phyloP scores from a whole-genome alignment of 2,797 vertebrate genomes.

The Helicolenus hilgendorfi region DNA sequence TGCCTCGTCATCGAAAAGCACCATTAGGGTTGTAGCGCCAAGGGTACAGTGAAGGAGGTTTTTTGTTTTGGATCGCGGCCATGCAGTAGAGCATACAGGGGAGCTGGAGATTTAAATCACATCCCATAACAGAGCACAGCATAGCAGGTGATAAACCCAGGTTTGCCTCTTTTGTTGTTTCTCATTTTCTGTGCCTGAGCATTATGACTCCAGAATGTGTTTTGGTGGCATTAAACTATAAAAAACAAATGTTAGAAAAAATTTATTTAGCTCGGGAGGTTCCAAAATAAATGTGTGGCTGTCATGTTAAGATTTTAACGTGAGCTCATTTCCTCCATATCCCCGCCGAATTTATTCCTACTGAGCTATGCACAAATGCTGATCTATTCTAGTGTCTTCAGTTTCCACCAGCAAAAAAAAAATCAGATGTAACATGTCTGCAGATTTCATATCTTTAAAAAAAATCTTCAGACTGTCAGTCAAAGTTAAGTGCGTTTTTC shows the following conservation, averaged over 20 bases:
- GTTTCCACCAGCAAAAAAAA: slow-evolving; percentile 25
- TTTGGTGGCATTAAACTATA: slow-evolving; percentile 48
- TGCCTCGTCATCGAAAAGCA: slow-evolving; percentile 59
- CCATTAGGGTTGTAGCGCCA: slow-evolving; percentile 64
- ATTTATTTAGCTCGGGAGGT: slow-evolving; percentile 27
- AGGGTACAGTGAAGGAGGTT: slow-evolving; percentile 79
- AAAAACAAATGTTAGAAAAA: background rate
- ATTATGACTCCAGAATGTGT: slow-evolving; percentile 54
- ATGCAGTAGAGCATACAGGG: slow-evolving; percentile 62
- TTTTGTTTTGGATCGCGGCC: slow-evolving; percentile 74
- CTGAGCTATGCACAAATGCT: slow-evolving; percentile 14
- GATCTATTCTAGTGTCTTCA: slow-evolving; percentile 41
- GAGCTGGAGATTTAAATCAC: slow-evolving; percentile 67
- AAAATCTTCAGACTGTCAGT: slow-evolving; percentile 20
- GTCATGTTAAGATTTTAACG: slow-evolving; percentile 29
- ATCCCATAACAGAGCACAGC: slow-evolving; percentile 66
- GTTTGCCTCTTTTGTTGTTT: slow-evolving; percentile 49
- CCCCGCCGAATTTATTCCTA: slow-evolving; percentile 3
- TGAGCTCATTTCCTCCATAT: slow-evolving; percentile 16
- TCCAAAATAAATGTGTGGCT: slow-evolving; percentile 51
- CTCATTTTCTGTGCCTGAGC: slow-evolving; percentile 54
- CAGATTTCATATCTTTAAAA: slow-evolving; percentile 18
- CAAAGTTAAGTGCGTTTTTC: slow-evolving; percentile 24
- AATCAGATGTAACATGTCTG: slow-evolving; percentile 12
- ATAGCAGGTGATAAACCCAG: slow-evolving; percentile 62